These are phyloP conservation scores for Cerceris ruficornis DNA, from an alignment of 2,888 invertebrate genomes.

Conservation along the genomic window DNA sequence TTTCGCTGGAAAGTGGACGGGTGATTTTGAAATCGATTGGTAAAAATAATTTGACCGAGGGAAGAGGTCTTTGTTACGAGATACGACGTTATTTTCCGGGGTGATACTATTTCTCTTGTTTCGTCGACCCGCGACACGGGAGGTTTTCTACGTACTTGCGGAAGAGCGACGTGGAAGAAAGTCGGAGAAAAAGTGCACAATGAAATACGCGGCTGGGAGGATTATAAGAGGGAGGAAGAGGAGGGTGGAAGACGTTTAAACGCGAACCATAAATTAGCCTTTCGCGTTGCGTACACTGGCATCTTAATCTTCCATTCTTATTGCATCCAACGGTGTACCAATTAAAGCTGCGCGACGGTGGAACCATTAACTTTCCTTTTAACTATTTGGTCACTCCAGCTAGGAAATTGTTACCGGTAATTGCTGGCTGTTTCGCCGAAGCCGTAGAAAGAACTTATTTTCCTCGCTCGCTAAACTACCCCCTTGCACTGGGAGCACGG, in stretches of 20 bases:
- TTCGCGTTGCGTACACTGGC: conserved; percentile 32
- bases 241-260: conserved; percentile 66
- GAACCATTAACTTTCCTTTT: conserved; percentile 17
- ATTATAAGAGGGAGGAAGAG: conserved; percentile 59
- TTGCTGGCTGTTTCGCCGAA: conserved; percentile 21
- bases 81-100: no score
- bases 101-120: conserved; percentile 3
- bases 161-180: conserved; percentile 35
- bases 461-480: neutral
- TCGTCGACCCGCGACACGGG: conserved; percentile 6
- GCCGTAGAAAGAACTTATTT: conserved; percentile 12
- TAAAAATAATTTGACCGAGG: conserved; percentile 36
- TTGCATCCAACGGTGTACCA: conserved; percentile 18
- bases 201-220: conserved; percentile 68
- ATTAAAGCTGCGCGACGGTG: conserved; percentile 39
- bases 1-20: neutral
- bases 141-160: conserved; percentile 50
- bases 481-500: neutral
- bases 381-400: neutral
- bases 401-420: conserved; percentile 18
- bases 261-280: conserved; percentile 68
- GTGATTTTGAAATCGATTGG: conserved; percentile 37
- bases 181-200: conserved; percentile 44
- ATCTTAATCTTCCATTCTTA: conserved; percentile 51
- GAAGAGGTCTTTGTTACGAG: no score